phyloP scores from a whole-genome alignment of 53 echinoderm and acorn worm genomes.

The Antedon mediterranea region DNA sequence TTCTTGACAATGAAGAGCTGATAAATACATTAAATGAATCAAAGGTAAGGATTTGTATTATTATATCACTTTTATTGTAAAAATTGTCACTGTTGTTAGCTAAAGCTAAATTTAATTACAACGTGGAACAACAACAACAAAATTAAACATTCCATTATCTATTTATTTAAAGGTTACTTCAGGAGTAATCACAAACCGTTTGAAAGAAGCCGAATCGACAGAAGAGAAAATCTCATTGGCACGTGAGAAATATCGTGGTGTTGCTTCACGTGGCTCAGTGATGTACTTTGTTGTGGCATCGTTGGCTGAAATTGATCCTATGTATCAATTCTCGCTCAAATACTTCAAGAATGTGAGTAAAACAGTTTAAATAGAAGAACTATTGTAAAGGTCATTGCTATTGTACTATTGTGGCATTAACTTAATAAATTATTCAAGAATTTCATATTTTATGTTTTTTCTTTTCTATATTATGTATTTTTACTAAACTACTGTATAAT shows the following conservation, averaged over 20 bases:
- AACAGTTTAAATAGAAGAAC: too few relatives aligned
- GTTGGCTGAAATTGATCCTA: constrained; percentile 94
- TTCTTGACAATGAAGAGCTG: constrained; percentile 94
- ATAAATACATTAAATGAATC: constrained; percentile 97
- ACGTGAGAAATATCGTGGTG: constrained; percentile 90
- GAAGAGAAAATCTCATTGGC: constrained; percentile 93
- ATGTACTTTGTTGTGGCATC: constrained; percentile 97
- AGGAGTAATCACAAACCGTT: constrained; percentile 86
- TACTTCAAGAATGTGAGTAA: constrained; percentile 96
- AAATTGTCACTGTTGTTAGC: neutral
- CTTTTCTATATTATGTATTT: too few relatives aligned
- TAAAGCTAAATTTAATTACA: neutral
- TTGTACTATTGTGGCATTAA: too few relatives aligned
- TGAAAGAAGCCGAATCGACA: constrained; percentile 77
- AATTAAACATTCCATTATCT: too few relatives aligned
- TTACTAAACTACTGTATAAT: neutral
- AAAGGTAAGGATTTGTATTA: constrained; percentile 47
- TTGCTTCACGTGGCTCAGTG: constrained; percentile 84
- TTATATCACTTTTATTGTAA: neutral
- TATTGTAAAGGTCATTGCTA: too few relatives aligned
- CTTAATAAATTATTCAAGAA: too few relatives aligned
- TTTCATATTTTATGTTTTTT: too few relatives aligned
- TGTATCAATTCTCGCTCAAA: constrained; percentile 98
- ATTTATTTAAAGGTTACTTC: constrained; percentile 54
- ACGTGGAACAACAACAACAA: too few relatives aligned